Conservation (phyloP, 1,140 invertebrate species). For the Panagrolaimus sp. region DNA sequence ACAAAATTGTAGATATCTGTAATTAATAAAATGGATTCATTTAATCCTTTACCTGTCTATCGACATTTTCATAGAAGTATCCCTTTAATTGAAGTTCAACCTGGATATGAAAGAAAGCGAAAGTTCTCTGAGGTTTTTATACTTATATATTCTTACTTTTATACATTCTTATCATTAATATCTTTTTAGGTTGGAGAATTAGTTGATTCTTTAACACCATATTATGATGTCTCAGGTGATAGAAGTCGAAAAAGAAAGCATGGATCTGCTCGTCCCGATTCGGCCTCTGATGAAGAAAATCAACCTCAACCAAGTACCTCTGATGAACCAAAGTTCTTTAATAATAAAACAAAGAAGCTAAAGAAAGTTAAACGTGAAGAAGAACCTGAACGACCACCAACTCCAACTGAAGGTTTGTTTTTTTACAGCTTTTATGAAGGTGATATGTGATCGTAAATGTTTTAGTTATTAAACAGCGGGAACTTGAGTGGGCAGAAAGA, state of each 20-base stretch:
- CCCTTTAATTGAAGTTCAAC: too few relatives aligned
- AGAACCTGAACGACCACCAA: constrained; percentile 29
- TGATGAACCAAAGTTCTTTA: background rate
- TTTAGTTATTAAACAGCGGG: constrained; percentile 51
- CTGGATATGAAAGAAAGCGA: too few relatives aligned
- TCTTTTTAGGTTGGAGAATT: constrained; percentile 8
- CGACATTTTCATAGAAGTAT: too few relatives aligned
- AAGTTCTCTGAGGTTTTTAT: too few relatives aligned
- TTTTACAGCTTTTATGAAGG: constrained; percentile 20
- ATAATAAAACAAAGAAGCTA: background rate
- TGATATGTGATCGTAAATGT: constrained; percentile 10
- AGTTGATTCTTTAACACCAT: background rate
- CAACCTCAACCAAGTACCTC: background rate
- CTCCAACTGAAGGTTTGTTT: constrained; percentile 45
- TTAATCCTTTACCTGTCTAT: too few relatives aligned
- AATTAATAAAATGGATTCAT: too few relatives aligned
- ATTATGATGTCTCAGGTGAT: constrained; percentile 11
- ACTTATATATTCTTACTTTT: too few relatives aligned
- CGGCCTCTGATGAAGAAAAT: background rate
- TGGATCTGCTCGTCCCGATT: background rate
- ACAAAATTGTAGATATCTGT: too few relatives aligned
- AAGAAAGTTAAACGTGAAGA: background rate
- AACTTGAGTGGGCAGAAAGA: constrained; percentile 52
- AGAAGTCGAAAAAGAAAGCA: background rate
- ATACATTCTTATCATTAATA: too few relatives aligned